Conservation (phyloP, 2,888 invertebrate species). For the Elysia crispata region DNA sequence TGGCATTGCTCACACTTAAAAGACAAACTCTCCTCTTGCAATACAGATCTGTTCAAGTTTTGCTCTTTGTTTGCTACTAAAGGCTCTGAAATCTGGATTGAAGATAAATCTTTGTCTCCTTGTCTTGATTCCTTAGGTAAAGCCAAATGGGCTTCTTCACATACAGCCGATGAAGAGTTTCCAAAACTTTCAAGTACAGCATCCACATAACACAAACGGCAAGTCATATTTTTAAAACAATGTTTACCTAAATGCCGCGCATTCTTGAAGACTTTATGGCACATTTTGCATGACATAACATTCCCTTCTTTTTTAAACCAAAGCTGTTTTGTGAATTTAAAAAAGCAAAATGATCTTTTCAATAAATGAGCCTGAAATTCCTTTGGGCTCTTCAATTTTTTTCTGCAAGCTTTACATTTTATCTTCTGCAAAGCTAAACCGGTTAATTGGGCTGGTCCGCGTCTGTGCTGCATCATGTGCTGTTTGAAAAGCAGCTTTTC, state of each 20-base stretch:
- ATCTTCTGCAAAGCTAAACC: neutral
- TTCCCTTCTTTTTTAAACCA: slow-evolving; percentile 18
- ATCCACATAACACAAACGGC: slow-evolving; percentile 39
- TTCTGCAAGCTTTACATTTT: slow-evolving; percentile 37
- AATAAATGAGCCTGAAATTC: slow-evolving; percentile 36
- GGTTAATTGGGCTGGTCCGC: neutral
- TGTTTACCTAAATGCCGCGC: slow-evolving; percentile 38
- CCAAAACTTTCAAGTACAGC: neutral
- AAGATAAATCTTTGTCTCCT: neutral
- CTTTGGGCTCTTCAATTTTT: slow-evolving; percentile 24
- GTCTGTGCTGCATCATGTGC: slow-evolving; percentile 14
- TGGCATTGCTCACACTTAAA: too few relatives aligned
- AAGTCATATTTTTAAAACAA: slow-evolving; percentile 41
- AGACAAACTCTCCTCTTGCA: too few relatives aligned
- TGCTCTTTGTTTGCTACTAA: too few relatives aligned
- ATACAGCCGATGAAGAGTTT: neutral
- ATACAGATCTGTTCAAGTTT: too few relatives aligned
- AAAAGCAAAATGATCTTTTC: slow-evolving; percentile 34
- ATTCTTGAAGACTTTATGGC: slow-evolving; percentile 10
- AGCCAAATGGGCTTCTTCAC: neutral
- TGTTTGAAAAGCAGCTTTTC: neutral
- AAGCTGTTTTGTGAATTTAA: slow-evolving; percentile 25
- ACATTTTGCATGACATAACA: slow-evolving; percentile 24
- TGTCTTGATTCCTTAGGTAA: neutral
- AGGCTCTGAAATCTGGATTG: too few relatives aligned